Evolutionary conservation across 2,113 vertebrate genomes (phyloP).

Genomic region (Saguinus imperator): DNA sequence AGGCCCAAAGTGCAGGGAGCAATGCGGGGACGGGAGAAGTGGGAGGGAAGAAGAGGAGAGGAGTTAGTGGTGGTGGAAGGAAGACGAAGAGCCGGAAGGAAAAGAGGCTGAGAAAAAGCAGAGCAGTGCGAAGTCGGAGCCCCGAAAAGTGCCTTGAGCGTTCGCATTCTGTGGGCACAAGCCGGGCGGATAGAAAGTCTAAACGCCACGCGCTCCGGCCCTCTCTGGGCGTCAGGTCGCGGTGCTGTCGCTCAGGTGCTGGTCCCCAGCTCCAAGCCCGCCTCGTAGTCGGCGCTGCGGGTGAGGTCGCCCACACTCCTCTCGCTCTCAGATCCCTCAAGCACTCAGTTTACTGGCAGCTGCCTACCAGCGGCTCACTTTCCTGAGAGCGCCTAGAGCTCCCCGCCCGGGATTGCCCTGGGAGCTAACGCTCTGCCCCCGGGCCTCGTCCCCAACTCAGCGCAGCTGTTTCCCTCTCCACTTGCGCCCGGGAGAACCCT

Average conservation of each 20-base stretch:
- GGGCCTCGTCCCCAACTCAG: accelerated
- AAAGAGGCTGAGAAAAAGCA: not conserved
- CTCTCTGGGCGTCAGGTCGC: accelerated
- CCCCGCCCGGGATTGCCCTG: not conserved
- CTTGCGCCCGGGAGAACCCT: not conserved
- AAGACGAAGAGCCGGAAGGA: accelerated
- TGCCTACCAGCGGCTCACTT: not conserved
- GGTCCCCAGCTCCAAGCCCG: no score
- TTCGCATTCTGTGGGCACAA: accelerated
- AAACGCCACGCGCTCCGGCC: not conserved
- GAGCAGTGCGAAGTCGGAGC: no score
- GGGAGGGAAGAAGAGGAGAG: not conserved
- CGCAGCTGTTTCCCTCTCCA: accelerated
- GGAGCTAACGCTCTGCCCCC: not conserved
- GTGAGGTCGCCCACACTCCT: not conserved
- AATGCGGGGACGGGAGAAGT: not conserved
- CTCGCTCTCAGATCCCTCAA: not conserved
- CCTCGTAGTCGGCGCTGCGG: accelerated
- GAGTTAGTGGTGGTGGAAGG: not conserved
- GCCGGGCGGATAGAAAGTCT: not conserved
- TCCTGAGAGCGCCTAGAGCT: not conserved
- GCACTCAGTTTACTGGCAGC: not conserved
- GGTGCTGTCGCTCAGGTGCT: not conserved
- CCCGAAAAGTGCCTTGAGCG: accelerated
- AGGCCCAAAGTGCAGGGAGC: not conserved